Evolutionary conservation across 2,113 vertebrate species (phyloP).

Genomic region (Pygoscelis adeliae): DNA sequence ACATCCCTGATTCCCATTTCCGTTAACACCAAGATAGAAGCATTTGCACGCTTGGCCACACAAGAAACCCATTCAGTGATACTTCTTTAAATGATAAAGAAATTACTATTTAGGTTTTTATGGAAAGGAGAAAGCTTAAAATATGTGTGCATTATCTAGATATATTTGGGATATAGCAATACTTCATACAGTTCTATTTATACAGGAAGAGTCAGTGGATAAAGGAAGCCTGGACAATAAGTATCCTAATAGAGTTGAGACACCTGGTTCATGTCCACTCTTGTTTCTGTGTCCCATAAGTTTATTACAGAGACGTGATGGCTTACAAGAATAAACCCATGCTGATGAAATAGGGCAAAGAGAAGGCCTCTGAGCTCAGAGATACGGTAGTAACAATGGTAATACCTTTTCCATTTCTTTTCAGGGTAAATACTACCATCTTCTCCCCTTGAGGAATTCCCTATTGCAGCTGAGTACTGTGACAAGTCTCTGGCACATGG

Average conservation of each 20-base stretch:
- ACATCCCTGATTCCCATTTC: not conserved
- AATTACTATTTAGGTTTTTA: not conserved
- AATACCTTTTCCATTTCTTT: not conserved
- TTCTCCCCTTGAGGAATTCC: not conserved
- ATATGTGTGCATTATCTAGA: not conserved
- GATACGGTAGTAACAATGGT: not conserved
- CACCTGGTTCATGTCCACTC: not conserved
- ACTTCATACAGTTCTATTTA: not conserved
- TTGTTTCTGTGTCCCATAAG: not conserved
- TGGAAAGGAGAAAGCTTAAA: not conserved
- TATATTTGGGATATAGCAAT: not conserved
- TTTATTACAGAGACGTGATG: not conserved
- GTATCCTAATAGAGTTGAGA: not conserved
- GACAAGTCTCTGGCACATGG: not conserved
- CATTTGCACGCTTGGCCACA: accelerated
- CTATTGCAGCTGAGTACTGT: not conserved
- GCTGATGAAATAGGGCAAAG: not conserved
- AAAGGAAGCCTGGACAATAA: not conserved
- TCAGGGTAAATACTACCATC: not conserved
- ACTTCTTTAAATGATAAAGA: not conserved
- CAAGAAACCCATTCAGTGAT: not conserved
- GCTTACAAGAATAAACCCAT: not conserved
- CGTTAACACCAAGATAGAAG: not conserved
- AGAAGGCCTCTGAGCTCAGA: not conserved
- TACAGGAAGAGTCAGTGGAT: not conserved